phyloP scores from a whole-genome alignment of 2,113 vertebrate species.

The Mola mola region DNA sequence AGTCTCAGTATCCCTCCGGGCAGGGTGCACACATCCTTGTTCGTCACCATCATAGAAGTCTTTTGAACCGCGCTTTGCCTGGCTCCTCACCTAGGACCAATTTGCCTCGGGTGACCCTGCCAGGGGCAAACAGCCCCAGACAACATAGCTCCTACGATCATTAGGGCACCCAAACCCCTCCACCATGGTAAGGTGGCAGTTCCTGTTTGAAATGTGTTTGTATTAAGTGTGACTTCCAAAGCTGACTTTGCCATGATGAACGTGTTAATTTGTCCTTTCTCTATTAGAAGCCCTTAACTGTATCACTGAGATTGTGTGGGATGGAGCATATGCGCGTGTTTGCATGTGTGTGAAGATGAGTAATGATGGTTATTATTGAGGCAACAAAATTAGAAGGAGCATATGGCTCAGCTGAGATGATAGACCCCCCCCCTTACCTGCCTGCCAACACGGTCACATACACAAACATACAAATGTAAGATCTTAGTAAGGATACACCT shows the following conservation, averaged over 20 bases:
- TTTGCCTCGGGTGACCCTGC: too few species aligned
- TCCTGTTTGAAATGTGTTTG: too few species aligned
- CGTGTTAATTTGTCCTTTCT: conserved; percentile 54
- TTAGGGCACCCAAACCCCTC: too few species aligned
- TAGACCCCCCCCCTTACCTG: conserved; percentile 63
- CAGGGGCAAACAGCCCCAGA: too few species aligned
- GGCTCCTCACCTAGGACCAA: too few species aligned
- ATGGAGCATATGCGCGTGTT: conserved; percentile 5
- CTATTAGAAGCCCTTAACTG: conserved; percentile 53
- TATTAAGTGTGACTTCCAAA: conserved; percentile 23
- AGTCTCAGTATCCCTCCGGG: too few species aligned
- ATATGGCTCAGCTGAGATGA: conserved; percentile 75
- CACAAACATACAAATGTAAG: neutral
- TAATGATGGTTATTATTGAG: conserved; percentile 74
- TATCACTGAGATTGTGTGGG: conserved; percentile 27
- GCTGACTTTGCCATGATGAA: conserved; percentile 27
- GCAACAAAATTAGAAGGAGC: conserved; percentile 75
- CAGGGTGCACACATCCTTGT: too few species aligned
- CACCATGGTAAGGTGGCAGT: too few species aligned
- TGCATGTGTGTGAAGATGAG: conserved; percentile 50
- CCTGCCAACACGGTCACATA: conserved; percentile 36
- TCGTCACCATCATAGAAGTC: too few species aligned
- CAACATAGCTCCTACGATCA: too few species aligned
- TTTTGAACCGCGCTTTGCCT: too few species aligned
- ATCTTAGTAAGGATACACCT: neutral